Evolutionary conservation across 2,113 vertebrate genomes (phyloP).

Genomic region (Enhydra lutris): DNA sequence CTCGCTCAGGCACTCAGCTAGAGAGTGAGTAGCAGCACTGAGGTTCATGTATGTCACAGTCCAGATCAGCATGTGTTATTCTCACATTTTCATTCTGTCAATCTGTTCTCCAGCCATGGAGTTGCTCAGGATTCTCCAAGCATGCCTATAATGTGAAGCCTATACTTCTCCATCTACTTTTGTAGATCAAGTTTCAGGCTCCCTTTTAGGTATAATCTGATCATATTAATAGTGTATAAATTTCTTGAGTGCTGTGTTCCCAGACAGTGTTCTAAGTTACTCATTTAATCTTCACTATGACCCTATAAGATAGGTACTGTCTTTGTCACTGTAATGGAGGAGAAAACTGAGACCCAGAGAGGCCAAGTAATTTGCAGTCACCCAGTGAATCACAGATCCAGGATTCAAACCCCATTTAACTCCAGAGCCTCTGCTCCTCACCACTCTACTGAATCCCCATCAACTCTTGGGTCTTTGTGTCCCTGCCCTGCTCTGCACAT

Average conservation of each 20-base stretch:
- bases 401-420: not conserved
- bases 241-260: not conserved
- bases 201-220: not conserved
- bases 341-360: not conserved
- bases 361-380: not conserved
- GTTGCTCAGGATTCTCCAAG: not conserved
- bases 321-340: not conserved
- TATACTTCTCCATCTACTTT: not conserved
- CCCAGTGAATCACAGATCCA: not conserved
- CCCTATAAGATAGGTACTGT: not conserved
- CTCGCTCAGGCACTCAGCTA: not conserved
- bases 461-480: not conserved
- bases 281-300: not conserved
- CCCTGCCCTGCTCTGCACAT: not conserved
- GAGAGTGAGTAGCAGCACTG: not conserved
- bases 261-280: conserved; percentile 5
- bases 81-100: not conserved
- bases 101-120: not conserved
- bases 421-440: not conserved
- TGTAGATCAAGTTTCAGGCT: not conserved
- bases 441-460: not conserved
- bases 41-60: not conserved
- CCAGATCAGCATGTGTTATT: not conserved
- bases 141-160: not conserved
- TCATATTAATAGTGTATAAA: not conserved